Conservation (phyloP, 2,797 vertebrate species). For the Smutsia gigantea region DNA sequence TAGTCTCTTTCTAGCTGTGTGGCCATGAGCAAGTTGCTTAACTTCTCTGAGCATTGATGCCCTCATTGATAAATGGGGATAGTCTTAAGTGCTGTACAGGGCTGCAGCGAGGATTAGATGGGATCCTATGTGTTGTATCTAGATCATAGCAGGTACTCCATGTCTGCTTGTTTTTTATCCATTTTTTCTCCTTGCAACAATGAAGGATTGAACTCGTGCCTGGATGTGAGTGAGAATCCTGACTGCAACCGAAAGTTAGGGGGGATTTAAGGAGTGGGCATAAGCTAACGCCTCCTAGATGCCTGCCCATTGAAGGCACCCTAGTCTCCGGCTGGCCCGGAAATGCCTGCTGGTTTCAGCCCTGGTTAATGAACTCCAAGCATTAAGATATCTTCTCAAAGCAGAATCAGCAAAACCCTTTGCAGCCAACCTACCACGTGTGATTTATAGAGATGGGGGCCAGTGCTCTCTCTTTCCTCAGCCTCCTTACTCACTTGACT, state of each 20-base stretch:
- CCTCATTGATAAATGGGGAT: neutral
- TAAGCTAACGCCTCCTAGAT: neutral
- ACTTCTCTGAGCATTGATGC: neutral
- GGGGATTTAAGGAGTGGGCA: neutral
- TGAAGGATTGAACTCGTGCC: neutral
- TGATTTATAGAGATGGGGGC: neutral
- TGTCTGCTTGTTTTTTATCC: neutral
- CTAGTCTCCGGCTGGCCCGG: neutral
- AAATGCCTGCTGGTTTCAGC: neutral
- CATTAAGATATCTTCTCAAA: neutral
- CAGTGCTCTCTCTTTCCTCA: neutral
- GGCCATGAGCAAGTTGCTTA: neutral
- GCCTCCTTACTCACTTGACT: neutral
- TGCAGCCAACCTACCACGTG: neutral
- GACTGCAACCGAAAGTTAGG: neutral
- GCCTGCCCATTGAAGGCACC: neutral
- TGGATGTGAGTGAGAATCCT: neutral
- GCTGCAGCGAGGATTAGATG: neutral
- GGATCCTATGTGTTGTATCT: neutral
- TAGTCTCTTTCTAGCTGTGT: neutral
- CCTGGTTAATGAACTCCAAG: neutral
- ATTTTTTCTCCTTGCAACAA: neutral
- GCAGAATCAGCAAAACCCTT: neutral
- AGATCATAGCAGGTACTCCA: neutral
- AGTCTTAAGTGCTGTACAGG: neutral